Base-by-base conservation (phyloP, 1,140 invertebrate genomes). In the Sitophilus oryzae region DNA sequence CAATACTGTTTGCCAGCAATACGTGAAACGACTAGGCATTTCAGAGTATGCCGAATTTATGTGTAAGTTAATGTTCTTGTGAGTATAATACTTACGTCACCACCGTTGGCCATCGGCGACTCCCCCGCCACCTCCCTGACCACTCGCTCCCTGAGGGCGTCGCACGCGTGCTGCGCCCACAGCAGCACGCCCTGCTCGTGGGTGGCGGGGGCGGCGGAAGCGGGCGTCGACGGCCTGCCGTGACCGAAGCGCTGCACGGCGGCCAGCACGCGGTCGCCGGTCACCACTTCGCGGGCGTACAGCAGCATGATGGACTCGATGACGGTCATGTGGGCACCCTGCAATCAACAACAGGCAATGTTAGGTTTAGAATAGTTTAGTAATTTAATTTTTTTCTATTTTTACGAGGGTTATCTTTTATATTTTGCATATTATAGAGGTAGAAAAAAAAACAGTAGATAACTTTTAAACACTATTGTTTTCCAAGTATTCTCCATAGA, bases 261-360 rank as follows among this genome's bases (percentile, higher is more conserved):
- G 50, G 91, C 84, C 19, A 87, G 79, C 21, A 96, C 86, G 45
- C 90, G 80, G 62, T 97, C 93, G 30, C 87, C 79, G 15, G 90
- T 93, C 55, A 95, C 86, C 52, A 96, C 88, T 76, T 97, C 92
- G 67, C 89, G 88, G 59, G 93, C 86, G 76, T 96, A 96, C 57
- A 98, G 81, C 64, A 83, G 81, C 94, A 99, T 98, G 70, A 98
- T 79, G 61, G 91, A 90, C 79, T 98, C 94, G 75, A 97, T 95
- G 73, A 99, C 88, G 72, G 90, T 84, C 83, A 98, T 86, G 76
- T 99, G 96, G 61, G 92, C 91, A 72, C 82, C 88, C 95, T 98
- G 71, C 34, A 77, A 75, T 18, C 9, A 18, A 14, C 22, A 47
- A 44, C 15, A 44, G 9, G 16, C 10, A 5, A 18, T 19, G 15